phyloP scores from a whole-genome alignment of 2,113 vertebrate species.

The Hepsetus odoe region DNA sequence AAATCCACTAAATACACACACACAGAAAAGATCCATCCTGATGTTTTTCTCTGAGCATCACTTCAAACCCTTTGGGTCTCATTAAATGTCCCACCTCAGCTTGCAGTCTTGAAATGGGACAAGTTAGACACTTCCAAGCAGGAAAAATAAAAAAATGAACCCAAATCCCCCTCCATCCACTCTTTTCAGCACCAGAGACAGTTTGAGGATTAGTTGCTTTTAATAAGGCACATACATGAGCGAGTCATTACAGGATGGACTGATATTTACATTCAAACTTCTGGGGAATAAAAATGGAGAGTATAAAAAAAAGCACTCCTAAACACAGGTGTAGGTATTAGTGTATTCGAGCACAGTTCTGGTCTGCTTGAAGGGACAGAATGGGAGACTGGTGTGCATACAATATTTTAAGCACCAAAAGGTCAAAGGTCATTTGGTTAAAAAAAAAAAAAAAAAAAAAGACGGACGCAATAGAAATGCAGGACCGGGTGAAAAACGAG shows the following conservation, averaged over 20 bases:
- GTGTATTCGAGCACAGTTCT: not conserved
- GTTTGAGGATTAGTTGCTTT: slow-evolving; percentile 52
- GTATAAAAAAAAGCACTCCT: not conserved
- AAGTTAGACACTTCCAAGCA: not conserved
- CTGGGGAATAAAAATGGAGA: slow-evolving; percentile 43
- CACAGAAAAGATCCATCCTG: too few relatives aligned
- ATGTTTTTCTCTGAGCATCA: too few relatives aligned
- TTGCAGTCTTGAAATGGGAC: not conserved
- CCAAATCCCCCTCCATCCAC: not conserved
- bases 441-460: not conserved
- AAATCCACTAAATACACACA: too few relatives aligned
- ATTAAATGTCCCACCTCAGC: not conserved
- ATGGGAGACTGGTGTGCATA: slow-evolving; percentile 17
- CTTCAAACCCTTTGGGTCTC: too few relatives aligned
- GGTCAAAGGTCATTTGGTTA: not conserved
- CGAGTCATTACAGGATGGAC: slow-evolving; percentile 39
- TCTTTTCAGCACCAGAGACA: not conserved
- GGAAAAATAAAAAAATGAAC: not conserved
- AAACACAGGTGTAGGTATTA: not conserved
- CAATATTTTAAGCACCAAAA: slow-evolving; percentile 9
- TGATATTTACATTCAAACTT: slow-evolving; percentile 60
- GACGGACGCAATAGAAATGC: not conserved
- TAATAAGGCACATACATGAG: slow-evolving; percentile 70
- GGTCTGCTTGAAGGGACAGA: not conserved
- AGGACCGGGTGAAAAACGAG: not conserved